Evolutionary conservation across 2,888 invertebrate genomes (phyloP).

Genomic region (Troides helena): DNA sequence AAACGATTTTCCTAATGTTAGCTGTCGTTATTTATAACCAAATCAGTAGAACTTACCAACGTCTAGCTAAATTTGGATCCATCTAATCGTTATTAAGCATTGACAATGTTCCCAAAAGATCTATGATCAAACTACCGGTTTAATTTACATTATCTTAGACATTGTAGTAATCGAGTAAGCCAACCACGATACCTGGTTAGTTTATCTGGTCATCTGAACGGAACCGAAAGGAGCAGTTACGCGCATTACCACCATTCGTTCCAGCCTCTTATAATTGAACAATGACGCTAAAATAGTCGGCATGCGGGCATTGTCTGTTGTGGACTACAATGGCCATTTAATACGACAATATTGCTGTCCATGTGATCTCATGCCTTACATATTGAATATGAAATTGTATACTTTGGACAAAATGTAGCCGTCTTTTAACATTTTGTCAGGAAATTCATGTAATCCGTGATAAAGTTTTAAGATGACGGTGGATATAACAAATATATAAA

Average conservation of each 20-base stretch:
- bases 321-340: slow-evolving; percentile 11
- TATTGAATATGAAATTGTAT: not conserved
- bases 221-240: slow-evolving; percentile 40
- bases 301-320: slow-evolving; percentile 44
- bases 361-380: slow-evolving; percentile 10
- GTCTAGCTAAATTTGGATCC: too few relatives aligned
- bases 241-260: slow-evolving; percentile 39
- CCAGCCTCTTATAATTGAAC: slow-evolving; percentile 50
- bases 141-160: not conserved
- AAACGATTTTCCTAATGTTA: not conserved
- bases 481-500: not conserved
- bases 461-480: not conserved
- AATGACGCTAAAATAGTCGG: slow-evolving; percentile 39
- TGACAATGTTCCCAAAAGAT: not conserved
- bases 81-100: not conserved
- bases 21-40: too few relatives aligned
- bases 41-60: not conserved
- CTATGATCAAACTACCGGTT: not conserved
- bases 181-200: slow-evolving; percentile 5
- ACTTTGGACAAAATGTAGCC: not conserved
- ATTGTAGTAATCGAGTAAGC: not conserved
- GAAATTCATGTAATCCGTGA: not conserved
- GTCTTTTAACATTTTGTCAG: not conserved
- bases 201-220: slow-evolving; percentile 36
- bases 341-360: slow-evolving; percentile 15